These are phyloP conservation scores for Heptranchias perlo DNA, from an alignment of 2,113 vertebrate genomes.

Conservation along the genomic window DNA sequence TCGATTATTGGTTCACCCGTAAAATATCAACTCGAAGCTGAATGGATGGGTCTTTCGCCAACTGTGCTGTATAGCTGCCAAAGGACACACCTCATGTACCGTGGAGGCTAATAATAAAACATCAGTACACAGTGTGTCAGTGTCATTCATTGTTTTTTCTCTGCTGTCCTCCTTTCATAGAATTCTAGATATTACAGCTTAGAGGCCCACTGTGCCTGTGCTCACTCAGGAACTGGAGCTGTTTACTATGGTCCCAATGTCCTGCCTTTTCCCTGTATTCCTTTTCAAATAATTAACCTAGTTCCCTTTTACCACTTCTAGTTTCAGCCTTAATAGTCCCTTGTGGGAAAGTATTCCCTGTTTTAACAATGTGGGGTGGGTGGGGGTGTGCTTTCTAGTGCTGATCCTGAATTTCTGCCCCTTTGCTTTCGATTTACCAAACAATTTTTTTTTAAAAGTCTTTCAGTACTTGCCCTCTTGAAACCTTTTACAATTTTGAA, in stretches of 20 bases:
- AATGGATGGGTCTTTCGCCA: neutral
- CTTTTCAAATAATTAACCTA: too few species aligned
- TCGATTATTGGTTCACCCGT: neutral
- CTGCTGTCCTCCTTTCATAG: neutral
- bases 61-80: neutral
- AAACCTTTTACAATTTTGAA: neutral
- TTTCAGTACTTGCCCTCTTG: neutral
- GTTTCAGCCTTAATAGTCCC: neutral
- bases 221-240: neutral
- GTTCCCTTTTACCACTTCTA: neutral
- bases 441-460: neutral
- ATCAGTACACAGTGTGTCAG: neutral
- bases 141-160: neutral
- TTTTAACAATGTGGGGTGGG: neutral
- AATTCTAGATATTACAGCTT: neutral
- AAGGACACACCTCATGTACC: constrained; percentile 13
- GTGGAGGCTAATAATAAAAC: constrained; percentile 3
- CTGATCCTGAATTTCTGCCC: neutral
- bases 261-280: too few species aligned
- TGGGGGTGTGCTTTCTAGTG: neutral
- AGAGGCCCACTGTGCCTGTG: neutral
- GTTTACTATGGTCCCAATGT: neutral
- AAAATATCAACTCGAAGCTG: constrained; percentile 8
- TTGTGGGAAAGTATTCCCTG: neutral
- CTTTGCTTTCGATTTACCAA: neutral